These are phyloP conservation scores for Thripadectes ignobilis DNA, from an alignment of 2,797 vertebrate genomes.

Conservation along the genomic window DNA sequence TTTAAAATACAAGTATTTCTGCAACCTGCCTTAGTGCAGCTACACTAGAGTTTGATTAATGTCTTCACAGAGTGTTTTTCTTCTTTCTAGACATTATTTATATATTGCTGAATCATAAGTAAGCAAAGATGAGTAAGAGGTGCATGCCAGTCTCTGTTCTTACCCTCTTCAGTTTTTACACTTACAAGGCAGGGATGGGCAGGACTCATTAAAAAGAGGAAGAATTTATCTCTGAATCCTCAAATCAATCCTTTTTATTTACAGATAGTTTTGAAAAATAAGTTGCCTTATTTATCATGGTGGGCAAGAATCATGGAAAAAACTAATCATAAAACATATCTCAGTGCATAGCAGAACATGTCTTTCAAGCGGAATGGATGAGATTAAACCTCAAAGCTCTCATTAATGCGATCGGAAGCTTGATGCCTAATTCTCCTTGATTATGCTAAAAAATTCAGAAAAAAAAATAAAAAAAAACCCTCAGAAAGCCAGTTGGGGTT, in stretches of 20 bases:
- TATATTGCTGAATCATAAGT: constrained; percentile 38
- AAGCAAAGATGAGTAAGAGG: neutral
- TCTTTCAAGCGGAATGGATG: constrained; percentile 46
- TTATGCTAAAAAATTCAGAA: constrained; percentile 54
- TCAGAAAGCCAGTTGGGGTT: constrained; percentile 28
- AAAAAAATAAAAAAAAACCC: neutral
- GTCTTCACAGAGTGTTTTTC: neutral
- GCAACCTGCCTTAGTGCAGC: neutral
- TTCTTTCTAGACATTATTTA: constrained; percentile 16
- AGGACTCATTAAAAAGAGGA: constrained; percentile 8
- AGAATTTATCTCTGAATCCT: constrained; percentile 30
- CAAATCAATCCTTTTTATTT: neutral
- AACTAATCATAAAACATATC: constrained; percentile 31
- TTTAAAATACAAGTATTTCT: neutral
- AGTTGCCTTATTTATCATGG: constrained; percentile 22
- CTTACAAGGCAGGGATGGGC: neutral
- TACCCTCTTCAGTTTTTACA: neutral
- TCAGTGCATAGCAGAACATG: neutral
- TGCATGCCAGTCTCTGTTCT: neutral
- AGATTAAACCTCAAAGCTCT: constrained; percentile 64
- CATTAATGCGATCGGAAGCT: constrained; percentile 44
- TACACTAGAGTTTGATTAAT: neutral
- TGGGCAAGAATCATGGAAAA: constrained; percentile 11
- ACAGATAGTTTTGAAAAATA: constrained; percentile 47
- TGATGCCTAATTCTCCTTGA: constrained; percentile 48